A percentile compares a stretch with the other conserved stretches of the same genome.
Evolutionary conservation across 2,888 invertebrate species (phyloP).

Genomic region (Ditylenchus weischeri): DNA sequence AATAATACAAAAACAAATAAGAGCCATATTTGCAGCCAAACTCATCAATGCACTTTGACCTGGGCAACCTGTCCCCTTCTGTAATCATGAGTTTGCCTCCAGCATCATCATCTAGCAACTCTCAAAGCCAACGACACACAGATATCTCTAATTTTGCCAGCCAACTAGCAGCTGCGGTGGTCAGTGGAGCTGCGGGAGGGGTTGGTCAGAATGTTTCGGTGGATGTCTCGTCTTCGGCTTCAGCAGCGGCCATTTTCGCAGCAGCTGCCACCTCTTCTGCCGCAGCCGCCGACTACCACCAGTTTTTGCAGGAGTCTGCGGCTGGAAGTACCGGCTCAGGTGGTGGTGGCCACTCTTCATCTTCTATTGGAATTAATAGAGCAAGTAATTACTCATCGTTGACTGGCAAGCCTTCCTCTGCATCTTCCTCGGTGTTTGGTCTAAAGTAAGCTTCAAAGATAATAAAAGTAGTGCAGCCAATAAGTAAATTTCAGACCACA

Average conservation of each 20-base stretch:
- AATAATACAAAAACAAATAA: too few relatives aligned
- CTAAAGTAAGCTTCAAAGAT: slow-evolving; percentile 2
- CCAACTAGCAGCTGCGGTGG: slow-evolving; percentile 14
- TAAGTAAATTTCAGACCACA: slow-evolving; percentile 24
- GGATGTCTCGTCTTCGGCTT: neutral
- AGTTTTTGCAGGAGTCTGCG: slow-evolving; percentile 4
- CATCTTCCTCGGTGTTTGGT: slow-evolving; percentile 21
- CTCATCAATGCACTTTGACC: slow-evolving; percentile 10
- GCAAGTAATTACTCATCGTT: neutral
- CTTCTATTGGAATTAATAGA: neutral
- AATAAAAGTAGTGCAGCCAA: neutral
- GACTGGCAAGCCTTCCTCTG: slow-evolving; percentile 9
- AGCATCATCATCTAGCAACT: neutral
- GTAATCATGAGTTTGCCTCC: slow-evolving; percentile 13
- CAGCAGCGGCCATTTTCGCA: neutral
- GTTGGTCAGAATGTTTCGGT: neutral
- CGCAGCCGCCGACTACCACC: slow-evolving; percentile 5
- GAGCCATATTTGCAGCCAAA: neutral
- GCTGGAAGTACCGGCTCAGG: neutral
- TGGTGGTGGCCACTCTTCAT: neutral
- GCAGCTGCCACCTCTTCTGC: neutral
- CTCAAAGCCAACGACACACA: slow-evolving; percentile 1
- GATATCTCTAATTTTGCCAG: neutral
- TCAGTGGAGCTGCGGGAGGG: slow-evolving; percentile 2
- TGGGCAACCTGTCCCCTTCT: slow-evolving; percentile 6